Evolutionary conservation across 1,140 invertebrate species (phyloP).

Genomic region (Laupala kohalensis): DNA sequence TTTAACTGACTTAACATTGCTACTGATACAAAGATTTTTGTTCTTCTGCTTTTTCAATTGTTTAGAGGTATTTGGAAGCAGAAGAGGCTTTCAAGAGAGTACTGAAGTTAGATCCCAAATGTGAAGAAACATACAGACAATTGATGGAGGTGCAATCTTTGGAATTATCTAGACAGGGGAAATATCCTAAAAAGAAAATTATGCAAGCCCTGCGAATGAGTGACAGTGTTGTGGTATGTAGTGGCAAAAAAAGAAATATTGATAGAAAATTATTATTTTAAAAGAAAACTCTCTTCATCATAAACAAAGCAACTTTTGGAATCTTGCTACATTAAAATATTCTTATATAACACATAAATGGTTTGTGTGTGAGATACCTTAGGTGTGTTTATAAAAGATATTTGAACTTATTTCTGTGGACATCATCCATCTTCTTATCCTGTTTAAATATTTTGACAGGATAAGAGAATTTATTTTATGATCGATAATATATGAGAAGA

Average conservation of each 20-base stretch:
- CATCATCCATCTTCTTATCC: no score
- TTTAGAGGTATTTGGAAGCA: conserved; percentile 7
- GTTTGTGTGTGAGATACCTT: no score
- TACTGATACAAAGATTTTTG: neutral
- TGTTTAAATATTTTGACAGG: no score
- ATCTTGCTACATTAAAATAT: no score
- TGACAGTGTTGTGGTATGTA: neutral
- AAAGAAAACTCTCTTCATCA: no score
- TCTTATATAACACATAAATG: no score
- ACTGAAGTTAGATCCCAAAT: neutral
- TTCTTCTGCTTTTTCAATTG: neutral
- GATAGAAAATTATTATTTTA: neutral
- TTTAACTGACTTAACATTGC: neutral
- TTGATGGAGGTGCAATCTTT: conserved; percentile 1
- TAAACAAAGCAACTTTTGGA: no score
- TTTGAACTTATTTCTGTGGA: no score
- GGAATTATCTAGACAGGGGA: neutral
- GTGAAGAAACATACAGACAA: conserved; percentile 1
- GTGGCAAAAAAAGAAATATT: neutral
- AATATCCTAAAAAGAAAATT: neutral
- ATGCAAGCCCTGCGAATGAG: neutral
- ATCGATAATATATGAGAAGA: no score
- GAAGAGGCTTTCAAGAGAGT: conserved; percentile 2
- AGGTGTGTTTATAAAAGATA: no score
- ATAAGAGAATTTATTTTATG: no score